Base-by-base conservation (phyloP, 2,113 vertebrate genomes). In the Macquaria ambigua region DNA sequence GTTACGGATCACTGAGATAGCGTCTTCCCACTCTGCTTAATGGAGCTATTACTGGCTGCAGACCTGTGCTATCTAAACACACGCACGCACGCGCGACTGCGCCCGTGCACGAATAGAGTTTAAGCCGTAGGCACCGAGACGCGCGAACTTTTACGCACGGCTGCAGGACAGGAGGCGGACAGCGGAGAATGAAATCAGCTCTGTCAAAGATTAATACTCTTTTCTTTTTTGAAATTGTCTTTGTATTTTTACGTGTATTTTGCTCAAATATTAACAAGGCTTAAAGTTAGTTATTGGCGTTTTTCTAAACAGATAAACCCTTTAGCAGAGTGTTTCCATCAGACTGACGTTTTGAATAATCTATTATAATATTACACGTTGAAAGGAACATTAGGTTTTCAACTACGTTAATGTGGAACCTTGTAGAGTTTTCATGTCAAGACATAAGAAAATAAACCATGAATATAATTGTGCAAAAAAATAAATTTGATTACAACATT, bases 41-140 rank as follows among this genome's bases (percentile, higher is more conserved):
- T 90, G 96, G 95, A 95, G 74, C 95, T 90, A 94, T 96, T 95
- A 94, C 91, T 88, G 85, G 83, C 89, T 83, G 55, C 73, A 83
- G 84, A 90, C 93, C 93, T 81, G 70, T 84, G 81, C 85, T 89
- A 83, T 93, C 90, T 86, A 94, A 92, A 94, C 90, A 92, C 87
- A 61, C 56, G 25, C 79, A 43, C 59, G 28, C 83, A 41, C 82
- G 56, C 82, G 21, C 82, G 12, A 1, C 14, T 41, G 46, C 46
- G 21, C 55, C 7, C 62, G 41, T 1, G 79, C 88, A 46, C 48
- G 41, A 2, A 6, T 6, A 4, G 75, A 43, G 31, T 58, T 84
- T 50, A 6, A 85, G n/a, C 14, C 0, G 18, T 46, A n/a, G 50
- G 50, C 43, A 31, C 15, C 20, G 18, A 37, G 50, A 71, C 78